Evolutionary conservation across 2,113 vertebrate species (phyloP), one percentile per base, ranked within the genome.

Genomic region (Cyanocitta stelleri): DNA sequence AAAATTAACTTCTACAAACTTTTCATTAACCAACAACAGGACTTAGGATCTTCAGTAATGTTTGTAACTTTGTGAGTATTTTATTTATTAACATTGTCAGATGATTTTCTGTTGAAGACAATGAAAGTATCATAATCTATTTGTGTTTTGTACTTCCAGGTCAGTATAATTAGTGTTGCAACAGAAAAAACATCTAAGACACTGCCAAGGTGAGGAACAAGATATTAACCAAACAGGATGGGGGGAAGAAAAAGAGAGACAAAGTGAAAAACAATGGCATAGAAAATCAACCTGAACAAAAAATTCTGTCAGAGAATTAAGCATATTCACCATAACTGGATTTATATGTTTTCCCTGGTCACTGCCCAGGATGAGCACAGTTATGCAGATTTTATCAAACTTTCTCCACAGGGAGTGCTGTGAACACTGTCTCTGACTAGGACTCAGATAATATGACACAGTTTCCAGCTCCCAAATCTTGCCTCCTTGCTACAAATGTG

Each of bases 231-330:
- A 85, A 91, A 66, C 3, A 39, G 33, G 10, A 62, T 7, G 26
- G 6, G 1, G 0, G 16, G 10, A 9, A 13, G 35, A 16, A 19
- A 11, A 18, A 37, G 3, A 44, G 3, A 44, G 18, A 56, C 13
- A 32, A 8, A 5, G 1, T 56, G 6, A n/a, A 61, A 79, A 76
- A 2, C 1, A 61, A 39, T 7, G 3, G 4, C 46, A 21, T 9
- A 48, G 26, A 89, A 77, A 68, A 83, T 43, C 5, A 88, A 16
- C 11, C 6, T 27, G 11, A 86, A 59, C 10, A 56, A 91, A 85
- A 86, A 55, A 2, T 35, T 2, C 4, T 7, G 5, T 67, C 58
- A 64, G 21, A 62, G n/a, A 75, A 49, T 18, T 19, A 61, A 76
- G 46, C 4, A 27, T 48, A 41, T 49, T 66, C 41, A 55, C 14